Evolutionary conservation across 2,888 invertebrate genomes (phyloP).

Genomic region (Drosophila borborema): DNA sequence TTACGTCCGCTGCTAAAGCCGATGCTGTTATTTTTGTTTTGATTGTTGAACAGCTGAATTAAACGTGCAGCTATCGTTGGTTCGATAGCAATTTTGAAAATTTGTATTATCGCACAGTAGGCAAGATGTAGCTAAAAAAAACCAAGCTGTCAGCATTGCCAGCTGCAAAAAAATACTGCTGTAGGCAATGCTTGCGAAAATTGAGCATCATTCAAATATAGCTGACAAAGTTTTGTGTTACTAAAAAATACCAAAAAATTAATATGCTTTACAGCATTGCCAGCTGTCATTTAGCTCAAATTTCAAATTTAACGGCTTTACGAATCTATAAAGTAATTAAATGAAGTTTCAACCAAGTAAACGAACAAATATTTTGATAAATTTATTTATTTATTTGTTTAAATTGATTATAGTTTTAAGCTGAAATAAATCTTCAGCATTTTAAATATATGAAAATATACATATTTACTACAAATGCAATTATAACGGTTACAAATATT

Average conservation of each 20-base stretch:
- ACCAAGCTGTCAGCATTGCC: conserved; percentile 3
- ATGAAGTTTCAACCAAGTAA: neutral
- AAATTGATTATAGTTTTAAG: no score
- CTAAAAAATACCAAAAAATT: neutral
- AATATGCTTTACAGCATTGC: neutral
- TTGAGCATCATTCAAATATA: neutral
- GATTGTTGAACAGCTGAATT: conserved; percentile 38
- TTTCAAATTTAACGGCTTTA: neutral
- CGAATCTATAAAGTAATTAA: neutral
- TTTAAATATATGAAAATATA: neutral
- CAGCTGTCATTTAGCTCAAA: neutral
- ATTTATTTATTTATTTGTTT: no score
- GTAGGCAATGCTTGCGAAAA: neutral
- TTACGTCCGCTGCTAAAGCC: neutral
- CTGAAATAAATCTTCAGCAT: neutral
- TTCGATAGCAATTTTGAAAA: conserved; percentile 8
- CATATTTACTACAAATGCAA: neutral
- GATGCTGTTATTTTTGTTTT: conserved; percentile 22
- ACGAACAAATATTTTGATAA: neutral
- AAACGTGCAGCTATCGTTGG: conserved; percentile 4
- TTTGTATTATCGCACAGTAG: neutral
- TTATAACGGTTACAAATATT: neutral
- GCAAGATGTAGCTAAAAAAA: neutral
- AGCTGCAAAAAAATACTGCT: neutral
- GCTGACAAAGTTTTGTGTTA: neutral